These are phyloP conservation scores for Lucifuga dentata DNA, from an alignment of 2,113 vertebrate genomes.

Conservation along the genomic window DNA sequence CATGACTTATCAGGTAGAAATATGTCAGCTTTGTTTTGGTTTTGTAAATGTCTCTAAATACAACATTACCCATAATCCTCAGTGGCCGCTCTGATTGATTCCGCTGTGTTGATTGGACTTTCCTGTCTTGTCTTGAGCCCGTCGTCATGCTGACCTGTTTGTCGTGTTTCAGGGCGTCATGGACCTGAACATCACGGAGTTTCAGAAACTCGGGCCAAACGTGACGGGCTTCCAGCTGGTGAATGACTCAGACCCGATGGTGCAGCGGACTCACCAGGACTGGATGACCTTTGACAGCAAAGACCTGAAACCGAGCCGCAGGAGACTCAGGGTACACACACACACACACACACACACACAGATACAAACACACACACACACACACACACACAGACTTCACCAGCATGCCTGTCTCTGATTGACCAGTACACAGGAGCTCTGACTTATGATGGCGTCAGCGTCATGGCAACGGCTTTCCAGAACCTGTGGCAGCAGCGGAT, in stretches of 20 bases:
- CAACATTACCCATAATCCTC: no score
- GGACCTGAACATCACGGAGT: conserved; percentile 94
- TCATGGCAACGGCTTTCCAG: conserved; percentile 96
- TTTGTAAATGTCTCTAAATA: no score
- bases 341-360: no score
- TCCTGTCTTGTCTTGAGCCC: no score
- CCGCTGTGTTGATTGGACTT: no score
- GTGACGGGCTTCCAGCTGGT: conserved; percentile 96
- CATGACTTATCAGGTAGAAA: no score
- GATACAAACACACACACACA: no score
- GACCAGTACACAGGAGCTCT: conserved; percentile 95
- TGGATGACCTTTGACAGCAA: conserved; percentile 93
- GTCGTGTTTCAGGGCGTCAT: conserved; percentile 88
- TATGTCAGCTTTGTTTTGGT: no score
- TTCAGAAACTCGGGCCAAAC: conserved; percentile 91
- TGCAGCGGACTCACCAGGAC: conserved; percentile 90
- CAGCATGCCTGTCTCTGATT: background rate
- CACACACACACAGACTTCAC: background rate
- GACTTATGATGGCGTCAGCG: conserved; percentile 93
- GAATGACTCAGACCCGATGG: conserved; percentile 87
- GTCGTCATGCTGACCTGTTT: no score
- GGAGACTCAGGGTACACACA: conserved; percentile 86
- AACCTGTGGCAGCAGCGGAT: conserved; percentile 94
- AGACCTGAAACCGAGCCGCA: conserved; percentile 91
- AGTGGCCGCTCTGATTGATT: no score